phyloP scores from a whole-genome alignment of 2,888 invertebrate species.

The Erebia epiphron region DNA sequence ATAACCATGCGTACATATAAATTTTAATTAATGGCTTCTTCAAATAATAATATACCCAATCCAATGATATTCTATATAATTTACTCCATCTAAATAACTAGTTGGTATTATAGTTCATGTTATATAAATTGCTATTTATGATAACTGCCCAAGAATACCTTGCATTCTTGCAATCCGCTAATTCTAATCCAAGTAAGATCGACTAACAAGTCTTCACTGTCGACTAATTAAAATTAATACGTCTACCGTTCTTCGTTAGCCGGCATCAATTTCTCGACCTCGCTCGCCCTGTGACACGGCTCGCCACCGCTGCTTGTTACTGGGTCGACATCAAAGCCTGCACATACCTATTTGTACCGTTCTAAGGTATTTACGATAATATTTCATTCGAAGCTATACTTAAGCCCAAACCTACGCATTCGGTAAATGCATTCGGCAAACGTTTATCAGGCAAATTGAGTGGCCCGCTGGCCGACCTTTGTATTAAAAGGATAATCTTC shows the following conservation, averaged over 20 bases:
- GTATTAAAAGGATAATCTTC: no score
- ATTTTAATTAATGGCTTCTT: no score
- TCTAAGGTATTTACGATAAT: constrained; percentile 48
- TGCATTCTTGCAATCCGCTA: constrained; percentile 9
- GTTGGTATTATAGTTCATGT: background rate
- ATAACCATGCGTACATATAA: no score
- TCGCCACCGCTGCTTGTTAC: constrained; percentile 62
- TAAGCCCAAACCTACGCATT: no score
- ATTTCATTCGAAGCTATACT: constrained; percentile 3
- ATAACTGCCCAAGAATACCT: constrained; percentile 3
- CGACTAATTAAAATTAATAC: constrained; percentile 42
- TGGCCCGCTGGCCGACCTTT: no score
- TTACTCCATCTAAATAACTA: background rate
- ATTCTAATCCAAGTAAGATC: constrained; percentile 13
- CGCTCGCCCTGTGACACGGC: constrained; percentile 50
- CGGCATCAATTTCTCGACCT: constrained; percentile 46
- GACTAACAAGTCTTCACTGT: constrained; percentile 27
- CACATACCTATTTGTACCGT: constrained; percentile 74
- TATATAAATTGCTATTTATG: constrained; percentile 19
- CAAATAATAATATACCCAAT: no score
- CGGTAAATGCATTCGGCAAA: no score
- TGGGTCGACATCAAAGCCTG: constrained; percentile 65
- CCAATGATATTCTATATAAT: background rate
- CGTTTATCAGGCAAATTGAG: no score
- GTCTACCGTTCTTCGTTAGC: constrained; percentile 37